Base-by-base conservation (phyloP, 2,888 invertebrate genomes). In the Galerucella pusilla region DNA sequence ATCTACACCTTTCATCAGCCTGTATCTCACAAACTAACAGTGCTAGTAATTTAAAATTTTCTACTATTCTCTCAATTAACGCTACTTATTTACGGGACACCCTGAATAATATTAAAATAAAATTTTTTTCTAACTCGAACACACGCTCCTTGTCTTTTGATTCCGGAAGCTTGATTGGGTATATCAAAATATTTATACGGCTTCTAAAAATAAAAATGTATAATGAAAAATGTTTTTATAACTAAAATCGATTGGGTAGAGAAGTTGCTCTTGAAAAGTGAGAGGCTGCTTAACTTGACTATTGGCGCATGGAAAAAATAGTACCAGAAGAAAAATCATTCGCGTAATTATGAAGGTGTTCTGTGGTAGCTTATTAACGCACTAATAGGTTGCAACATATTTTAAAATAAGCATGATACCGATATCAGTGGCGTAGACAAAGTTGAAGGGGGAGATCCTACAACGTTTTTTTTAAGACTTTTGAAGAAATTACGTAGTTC, bases 231-330 rank as follows among this genome's bases (percentile, higher is more conserved):
- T 16, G 5, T 54, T 2, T 54, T 11, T 54, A 5, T n/a, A 54
- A 54, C 6, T 54, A 16, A 11, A 54, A n/a, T 54, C 16, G 9
- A n/a, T 16, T 9, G 54, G 9, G 16, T 54, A 54, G 7, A 16
- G 16, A 16, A 16, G 16, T 54, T 54, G 54, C 54, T 54, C 54
- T 54, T 54, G 54, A 54, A 54, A 54, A 54, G 54, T 54, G 54
- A 54, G 54, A 54, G 54, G 54, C 9, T 54, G 54, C 54, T 16
- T 54, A 54, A 16, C 54, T 49, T 54, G 54, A 54, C 54, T 16
- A 54, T 14, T 54, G 16, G 16, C 16, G 54, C 54, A 54, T 54
- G 16, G 49, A 49, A 49, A 49, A 35, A 35, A 49, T 10, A 4
- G 14, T 16, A 16, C 54, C 16, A 14, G 9, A 16, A 54, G 54